Conservation (phyloP, 2,113 vertebrate species). For the Cinclus cinclus region DNA sequence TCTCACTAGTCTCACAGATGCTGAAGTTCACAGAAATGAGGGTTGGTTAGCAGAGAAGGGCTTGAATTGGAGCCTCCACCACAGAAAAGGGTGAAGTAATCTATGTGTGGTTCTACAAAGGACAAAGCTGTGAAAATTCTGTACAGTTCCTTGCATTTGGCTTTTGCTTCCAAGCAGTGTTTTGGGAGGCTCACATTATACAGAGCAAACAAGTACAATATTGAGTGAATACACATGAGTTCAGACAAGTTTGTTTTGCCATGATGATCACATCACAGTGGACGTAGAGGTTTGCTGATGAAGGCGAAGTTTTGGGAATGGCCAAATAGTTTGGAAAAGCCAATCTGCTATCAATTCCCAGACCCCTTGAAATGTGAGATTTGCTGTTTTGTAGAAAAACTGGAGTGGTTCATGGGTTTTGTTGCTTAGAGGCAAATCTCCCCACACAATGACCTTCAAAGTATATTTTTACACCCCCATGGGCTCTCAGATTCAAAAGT, state of each 20-base stretch:
- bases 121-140: not conserved
- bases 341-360: not conserved
- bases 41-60: not conserved
- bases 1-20: constrained; percentile 11
- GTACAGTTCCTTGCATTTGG: not conserved
- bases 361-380: not conserved
- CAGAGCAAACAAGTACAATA: not conserved
- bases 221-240: not conserved
- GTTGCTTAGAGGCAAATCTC: constrained; percentile 1
- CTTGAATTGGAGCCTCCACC: not conserved
- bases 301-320: not conserved
- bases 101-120: not conserved
- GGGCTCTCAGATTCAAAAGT: not conserved
- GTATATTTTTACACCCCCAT: not conserved
- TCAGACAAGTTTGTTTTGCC: not conserved
- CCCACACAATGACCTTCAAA: not conserved
- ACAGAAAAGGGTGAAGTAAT: not conserved
- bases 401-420: not conserved
- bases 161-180: not conserved
- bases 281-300: not conserved
- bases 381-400: accelerated
- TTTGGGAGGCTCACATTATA: not conserved
- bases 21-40: not conserved
- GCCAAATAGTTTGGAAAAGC: not conserved
- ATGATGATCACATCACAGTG: not conserved